These are phyloP conservation scores for Gymnosoma rotundatum DNA, from an alignment of 2,888 invertebrate species.

Conservation along the genomic window DNA sequence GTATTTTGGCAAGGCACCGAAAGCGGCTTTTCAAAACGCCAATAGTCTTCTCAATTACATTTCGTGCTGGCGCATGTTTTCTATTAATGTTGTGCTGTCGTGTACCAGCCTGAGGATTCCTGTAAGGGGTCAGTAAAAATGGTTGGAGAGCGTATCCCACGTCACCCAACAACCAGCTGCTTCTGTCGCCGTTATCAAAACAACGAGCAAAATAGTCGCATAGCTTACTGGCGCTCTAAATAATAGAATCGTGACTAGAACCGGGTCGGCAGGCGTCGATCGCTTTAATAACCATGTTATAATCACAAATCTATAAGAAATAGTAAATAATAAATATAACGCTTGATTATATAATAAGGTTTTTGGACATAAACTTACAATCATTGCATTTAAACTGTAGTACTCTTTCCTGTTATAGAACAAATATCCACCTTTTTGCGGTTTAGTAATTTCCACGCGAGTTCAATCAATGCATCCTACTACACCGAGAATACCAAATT, in stretches of 20 bases:
- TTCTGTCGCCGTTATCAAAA: no score
- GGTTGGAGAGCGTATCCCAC: no score
- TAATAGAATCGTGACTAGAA: no score
- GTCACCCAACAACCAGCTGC: no score
- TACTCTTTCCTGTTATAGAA: not conserved
- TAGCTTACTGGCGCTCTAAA: no score
- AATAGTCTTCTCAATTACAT: constrained; percentile 48
- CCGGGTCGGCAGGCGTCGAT: constrained; percentile 16
- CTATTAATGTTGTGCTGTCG: constrained; percentile 40
- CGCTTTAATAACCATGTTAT: constrained; percentile 27
- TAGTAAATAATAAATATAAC: no score
- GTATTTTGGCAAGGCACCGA: constrained; percentile 20
- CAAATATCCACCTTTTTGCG: not conserved
- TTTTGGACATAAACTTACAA: no score
- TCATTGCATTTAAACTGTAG: no score
- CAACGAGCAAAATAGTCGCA: no score
- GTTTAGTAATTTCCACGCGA: constrained; percentile 5
- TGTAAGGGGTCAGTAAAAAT: constrained; percentile 25
- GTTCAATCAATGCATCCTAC: constrained; percentile 1
- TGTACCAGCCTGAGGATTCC: constrained; percentile 15
- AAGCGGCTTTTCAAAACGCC: constrained; percentile 51
- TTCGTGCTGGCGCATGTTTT: constrained; percentile 40
- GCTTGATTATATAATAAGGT: not conserved
- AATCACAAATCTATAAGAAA: constrained; percentile 1
- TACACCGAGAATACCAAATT: constrained; percentile 15